Base-by-base conservation (phyloP, 1,140 invertebrate genomes). In the Vanessa atalanta region DNA sequence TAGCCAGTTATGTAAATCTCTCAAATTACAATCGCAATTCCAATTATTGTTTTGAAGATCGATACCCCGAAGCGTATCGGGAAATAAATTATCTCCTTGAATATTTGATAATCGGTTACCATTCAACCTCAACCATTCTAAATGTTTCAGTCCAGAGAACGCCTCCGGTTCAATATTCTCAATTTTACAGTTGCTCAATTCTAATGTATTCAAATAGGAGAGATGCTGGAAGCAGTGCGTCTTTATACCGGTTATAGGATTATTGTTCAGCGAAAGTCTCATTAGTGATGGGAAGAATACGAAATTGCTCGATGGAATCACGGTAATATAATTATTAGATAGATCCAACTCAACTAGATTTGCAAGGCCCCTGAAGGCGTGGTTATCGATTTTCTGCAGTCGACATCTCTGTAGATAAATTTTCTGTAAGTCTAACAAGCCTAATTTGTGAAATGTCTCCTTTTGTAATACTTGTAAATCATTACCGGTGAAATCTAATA, bases 331-430 rank as follows among this genome's bases (percentile, higher is more conserved):
- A 90, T 98, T 98, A 77, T 96, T 94, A 12, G 96, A 96, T 1
- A 98, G 92, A 93, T 98, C 97, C 75, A 98, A 92, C 88, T 98
- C 97, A 4, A 98, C 97, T 16, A 98, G 93, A 87, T 98, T 98
- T 11, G 96, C 96, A 26, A 98, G 93, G 1, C 97, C 97, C 37
- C 95, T 94, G 85, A 98, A 98, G 3, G 97, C 96, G 76, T 94
- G 94, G 71, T 95, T 95, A 80, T 97, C 96, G 70, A 98, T 95
- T 76, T 95, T 95, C 79, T 94, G 95, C 70, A 98, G 94, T 73
- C 95, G 94, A 84, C 97, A 98, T 74, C 95, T 94, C 31, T 96
- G 94, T 51, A 98, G 89, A 88, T 96, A 98, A 65, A 98, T 95
- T 82, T 97, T 96, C 83, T 98, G 97, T 65, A 98, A 93, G 91